phyloP scores from a whole-genome alignment of 2,797 vertebrate species.

The Alfaro cultratus region DNA sequence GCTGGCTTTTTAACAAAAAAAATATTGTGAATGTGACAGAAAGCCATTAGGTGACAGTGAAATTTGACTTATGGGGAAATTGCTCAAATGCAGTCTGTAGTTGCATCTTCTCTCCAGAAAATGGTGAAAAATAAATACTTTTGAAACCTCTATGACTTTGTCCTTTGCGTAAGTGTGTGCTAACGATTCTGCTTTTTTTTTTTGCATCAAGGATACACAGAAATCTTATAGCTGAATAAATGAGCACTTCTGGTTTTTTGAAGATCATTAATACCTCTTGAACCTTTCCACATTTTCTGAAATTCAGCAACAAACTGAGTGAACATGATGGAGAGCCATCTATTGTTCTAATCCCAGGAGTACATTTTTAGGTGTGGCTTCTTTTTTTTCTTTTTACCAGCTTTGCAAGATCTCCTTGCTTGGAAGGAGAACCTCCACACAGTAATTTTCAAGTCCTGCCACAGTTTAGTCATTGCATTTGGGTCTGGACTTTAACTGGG shows the following conservation, averaged over 20 bases:
- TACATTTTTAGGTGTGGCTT: not conserved
- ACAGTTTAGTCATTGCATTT: not conserved
- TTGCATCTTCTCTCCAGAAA: slow-evolving; percentile 18
- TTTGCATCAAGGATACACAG: slow-evolving; percentile 42
- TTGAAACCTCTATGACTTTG: not conserved
- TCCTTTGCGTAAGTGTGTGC: not conserved
- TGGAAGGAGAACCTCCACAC: not conserved
- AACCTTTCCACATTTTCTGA: not conserved
- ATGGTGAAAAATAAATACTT: not conserved
- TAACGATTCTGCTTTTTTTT: slow-evolving; percentile 19
- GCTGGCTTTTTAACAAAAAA: slow-evolving; percentile 23
- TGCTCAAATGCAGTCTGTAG: slow-evolving; percentile 29
- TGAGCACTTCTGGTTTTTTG: slow-evolving; percentile 9
- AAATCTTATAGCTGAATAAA: slow-evolving; percentile 21
- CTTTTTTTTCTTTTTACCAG: not conserved
- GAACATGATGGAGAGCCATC: too few species aligned
- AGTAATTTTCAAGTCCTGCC: not conserved
- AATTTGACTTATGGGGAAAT: slow-evolving; percentile 38
- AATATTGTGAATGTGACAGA: slow-evolving; percentile 58
- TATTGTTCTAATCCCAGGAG: not conserved
- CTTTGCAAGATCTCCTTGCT: not conserved
- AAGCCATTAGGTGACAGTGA: slow-evolving; percentile 57
- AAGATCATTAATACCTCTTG: not conserved
- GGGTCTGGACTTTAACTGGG: not conserved
- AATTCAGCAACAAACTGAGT: not conserved